Conservation (phyloP, 2,797 vertebrate species). For the Sandelia bainsii region DNA sequence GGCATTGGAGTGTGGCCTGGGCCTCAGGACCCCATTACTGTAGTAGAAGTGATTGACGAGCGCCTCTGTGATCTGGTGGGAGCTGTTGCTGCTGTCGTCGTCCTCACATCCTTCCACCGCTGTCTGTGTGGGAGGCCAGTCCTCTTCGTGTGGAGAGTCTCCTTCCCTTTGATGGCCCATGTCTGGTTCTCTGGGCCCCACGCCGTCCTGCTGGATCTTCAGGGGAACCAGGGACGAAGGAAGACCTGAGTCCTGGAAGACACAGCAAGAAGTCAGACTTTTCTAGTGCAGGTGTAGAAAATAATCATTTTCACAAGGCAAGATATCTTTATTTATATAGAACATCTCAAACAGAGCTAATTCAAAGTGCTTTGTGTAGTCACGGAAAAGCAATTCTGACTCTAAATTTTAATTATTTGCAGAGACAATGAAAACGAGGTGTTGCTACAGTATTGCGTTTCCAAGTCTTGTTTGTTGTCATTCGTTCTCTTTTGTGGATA, state of each 20-base stretch:
- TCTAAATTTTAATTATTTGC: not conserved
- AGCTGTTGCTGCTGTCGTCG: constrained; percentile 53
- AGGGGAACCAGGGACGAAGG: constrained; percentile 77
- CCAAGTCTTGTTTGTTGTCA: not conserved
- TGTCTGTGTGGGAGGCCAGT: constrained; percentile 50
- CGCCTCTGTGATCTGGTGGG: constrained; percentile 86
- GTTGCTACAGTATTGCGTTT: not conserved
- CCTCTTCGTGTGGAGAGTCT: constrained; percentile 25
- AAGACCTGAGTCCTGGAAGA: constrained; percentile 74
- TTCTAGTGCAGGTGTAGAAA: not conserved
- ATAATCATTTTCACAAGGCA: not conserved
- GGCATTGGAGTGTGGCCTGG: constrained; percentile 87
- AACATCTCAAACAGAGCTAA: too few species aligned
- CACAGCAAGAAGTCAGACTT: not conserved
- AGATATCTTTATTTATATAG: too few species aligned
- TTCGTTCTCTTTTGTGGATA: not conserved
- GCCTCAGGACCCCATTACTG: constrained; percentile 89
- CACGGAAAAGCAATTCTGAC: too few species aligned
- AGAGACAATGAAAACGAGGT: too few species aligned
- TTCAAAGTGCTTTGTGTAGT: too few species aligned
- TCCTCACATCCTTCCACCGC: constrained; percentile 57
- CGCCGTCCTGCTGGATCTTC: constrained; percentile 69
- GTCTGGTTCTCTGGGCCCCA: constrained; percentile 56
- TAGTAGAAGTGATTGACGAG: constrained; percentile 90
- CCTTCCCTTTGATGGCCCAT: constrained; percentile 33